These are phyloP conservation scores for Emydoidea blandingii DNA, from an alignment of 2,797 vertebrate genomes.

Conservation along the genomic window DNA sequence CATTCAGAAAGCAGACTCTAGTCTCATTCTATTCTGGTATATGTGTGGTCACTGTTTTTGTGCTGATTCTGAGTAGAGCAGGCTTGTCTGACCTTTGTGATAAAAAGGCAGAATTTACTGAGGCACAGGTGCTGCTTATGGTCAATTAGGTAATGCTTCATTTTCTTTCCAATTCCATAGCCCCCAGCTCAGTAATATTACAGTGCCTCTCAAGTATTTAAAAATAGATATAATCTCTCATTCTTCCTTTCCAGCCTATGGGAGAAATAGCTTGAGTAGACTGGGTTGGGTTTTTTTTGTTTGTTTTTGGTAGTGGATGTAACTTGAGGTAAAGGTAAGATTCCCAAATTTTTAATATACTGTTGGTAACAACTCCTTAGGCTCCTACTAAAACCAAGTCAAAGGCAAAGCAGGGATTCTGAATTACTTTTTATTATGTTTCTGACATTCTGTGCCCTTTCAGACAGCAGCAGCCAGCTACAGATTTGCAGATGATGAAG, in stretches of 20 bases:
- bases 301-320: background rate
- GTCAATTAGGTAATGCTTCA: fast-evolving
- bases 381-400: background rate
- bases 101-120: background rate
- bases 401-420: background rate
- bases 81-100: background rate
- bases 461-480: background rate
- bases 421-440: background rate
- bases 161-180: background rate
- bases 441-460: fast-evolving
- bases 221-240: background rate
- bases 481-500: background rate
- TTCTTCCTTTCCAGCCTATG: background rate
- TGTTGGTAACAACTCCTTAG: background rate
- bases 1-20: background rate
- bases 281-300: too few relatives aligned
- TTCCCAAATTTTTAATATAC: background rate
- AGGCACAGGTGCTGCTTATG: background rate
- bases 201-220: background rate
- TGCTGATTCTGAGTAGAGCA: background rate
- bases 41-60: background rate
- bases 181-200: fast-evolving
- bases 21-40: background rate
- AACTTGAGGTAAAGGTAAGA: background rate
- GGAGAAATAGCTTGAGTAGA: background rate